These are phyloP conservation scores for Pilophorus perplexus DNA, from an alignment of 2,888 invertebrate genomes.

Conservation along the genomic window DNA sequence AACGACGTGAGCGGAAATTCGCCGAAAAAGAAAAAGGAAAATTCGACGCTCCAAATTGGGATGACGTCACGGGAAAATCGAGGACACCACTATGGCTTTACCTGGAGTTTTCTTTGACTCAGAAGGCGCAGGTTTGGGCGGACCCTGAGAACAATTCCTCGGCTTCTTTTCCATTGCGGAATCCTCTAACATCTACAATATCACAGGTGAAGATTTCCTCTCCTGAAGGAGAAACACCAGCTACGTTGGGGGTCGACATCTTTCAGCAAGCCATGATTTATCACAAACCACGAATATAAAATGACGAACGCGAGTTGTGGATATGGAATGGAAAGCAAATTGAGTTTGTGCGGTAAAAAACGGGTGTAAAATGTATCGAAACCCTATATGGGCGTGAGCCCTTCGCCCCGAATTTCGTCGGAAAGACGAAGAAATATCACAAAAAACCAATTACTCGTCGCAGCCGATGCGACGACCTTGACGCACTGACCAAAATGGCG, in stretches of 20 bases:
- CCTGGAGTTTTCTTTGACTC: conserved; percentile 74
- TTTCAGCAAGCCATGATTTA: conserved; percentile 70
- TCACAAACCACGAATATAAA: conserved; percentile 60
- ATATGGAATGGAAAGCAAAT: conserved; percentile 43
- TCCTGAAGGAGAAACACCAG: conserved; percentile 70
- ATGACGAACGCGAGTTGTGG: conserved; percentile 51
- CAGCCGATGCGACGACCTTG: conserved; percentile 65
- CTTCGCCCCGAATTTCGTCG: conserved; percentile 62
- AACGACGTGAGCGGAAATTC: too few relatives aligned
- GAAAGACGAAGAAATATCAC: conserved; percentile 60
- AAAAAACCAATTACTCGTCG: conserved; percentile 61
- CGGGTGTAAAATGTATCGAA: conserved; percentile 53
- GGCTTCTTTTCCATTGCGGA: conserved; percentile 75
- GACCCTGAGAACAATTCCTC: conserved; percentile 66
- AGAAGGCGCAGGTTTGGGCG: conserved; percentile 68
- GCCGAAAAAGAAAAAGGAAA: too few relatives aligned
- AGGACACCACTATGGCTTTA: conserved; percentile 49
- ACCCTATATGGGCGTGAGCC: conserved; percentile 59
- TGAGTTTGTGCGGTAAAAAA: conserved; percentile 50
- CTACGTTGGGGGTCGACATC: conserved; percentile 71
- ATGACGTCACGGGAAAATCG: conserved; percentile 24
- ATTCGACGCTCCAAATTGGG: background rate
- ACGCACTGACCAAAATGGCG: conserved; percentile 44
- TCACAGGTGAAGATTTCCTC: conserved; percentile 62
- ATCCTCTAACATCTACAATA: conserved; percentile 58